Conservation (phyloP, 1,140 invertebrate species). For the Habropoda laboriosa region DNA sequence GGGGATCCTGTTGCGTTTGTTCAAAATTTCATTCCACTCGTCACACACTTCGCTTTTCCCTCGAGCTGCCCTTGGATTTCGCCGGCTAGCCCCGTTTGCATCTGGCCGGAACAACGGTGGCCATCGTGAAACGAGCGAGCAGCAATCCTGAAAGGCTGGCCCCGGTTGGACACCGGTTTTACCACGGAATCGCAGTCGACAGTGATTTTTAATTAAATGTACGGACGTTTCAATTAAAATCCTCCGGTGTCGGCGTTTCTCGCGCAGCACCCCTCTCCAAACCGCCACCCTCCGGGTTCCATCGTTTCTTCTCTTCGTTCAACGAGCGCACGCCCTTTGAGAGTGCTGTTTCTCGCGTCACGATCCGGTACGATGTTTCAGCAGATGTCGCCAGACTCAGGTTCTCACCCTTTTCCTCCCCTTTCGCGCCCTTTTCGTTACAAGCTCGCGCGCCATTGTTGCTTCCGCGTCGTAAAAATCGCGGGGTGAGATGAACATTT, state of each 20-base stretch:
- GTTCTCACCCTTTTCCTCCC: conserved; percentile 1
- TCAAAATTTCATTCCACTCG: too few relatives aligned
- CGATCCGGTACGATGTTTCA: conserved; percentile 48
- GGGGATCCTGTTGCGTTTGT: too few relatives aligned
- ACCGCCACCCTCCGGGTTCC: neutral
- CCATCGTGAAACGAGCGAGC: neutral
- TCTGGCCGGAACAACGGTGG: neutral
- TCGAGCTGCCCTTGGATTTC: too few relatives aligned
- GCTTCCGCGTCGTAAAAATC: neutral
- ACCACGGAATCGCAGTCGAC: conserved; percentile 31
- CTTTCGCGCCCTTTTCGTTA: too few relatives aligned
- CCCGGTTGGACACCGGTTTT: conserved; percentile 32
- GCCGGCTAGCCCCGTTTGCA: neutral
- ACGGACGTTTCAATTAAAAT: conserved; percentile 67
- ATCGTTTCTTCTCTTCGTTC: conserved; percentile 21
- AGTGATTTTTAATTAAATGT: conserved; percentile 68
- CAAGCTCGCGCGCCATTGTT: neutral
- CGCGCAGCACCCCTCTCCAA: neutral
- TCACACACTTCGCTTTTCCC: too few relatives aligned
- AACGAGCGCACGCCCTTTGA: conserved; percentile 13
- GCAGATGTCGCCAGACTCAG: conserved; percentile 55
- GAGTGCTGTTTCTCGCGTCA: conserved; percentile 20
- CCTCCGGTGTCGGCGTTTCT: conserved; percentile 32
- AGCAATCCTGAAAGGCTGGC: neutral
- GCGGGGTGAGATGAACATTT: conserved; percentile 38